A percentile compares a stretch with the other conserved stretches of the same genome.
These are phyloP conservation scores for Cygnus atratus DNA, from an alignment of 2,113 vertebrate species.

Conservation along the genomic window DNA sequence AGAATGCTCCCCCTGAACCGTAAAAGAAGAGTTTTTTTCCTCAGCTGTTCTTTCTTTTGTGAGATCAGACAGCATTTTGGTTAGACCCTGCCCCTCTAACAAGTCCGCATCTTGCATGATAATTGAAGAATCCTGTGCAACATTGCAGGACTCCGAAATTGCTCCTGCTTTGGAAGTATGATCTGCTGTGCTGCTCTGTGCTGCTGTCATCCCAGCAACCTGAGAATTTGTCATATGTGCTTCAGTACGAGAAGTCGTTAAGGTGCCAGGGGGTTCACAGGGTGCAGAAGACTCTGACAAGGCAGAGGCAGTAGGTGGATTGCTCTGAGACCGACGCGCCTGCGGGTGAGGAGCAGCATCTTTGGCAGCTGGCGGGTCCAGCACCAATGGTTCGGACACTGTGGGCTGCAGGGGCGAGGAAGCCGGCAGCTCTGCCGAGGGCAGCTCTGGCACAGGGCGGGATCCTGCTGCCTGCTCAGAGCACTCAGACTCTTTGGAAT, in stretches of 20 bases:
- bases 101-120: conserved; percentile 66
- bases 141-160: conserved; percentile 31
- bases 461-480: conserved; percentile 22
- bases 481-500: conserved; percentile 29
- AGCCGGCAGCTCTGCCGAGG: background rate
- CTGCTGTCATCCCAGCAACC: conserved; percentile 43
- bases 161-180: conserved; percentile 57
- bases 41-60: conserved; percentile 66
- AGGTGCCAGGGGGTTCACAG: background rate
- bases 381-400: conserved; percentile 54
- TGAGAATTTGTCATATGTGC: conserved; percentile 53
- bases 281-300: conserved; percentile 45
- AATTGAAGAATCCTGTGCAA: conserved; percentile 36
- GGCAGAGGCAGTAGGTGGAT: background rate
- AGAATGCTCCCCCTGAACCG: conserved; percentile 57
- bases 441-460: background rate
- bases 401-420: background rate
- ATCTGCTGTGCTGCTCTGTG: conserved; percentile 26
- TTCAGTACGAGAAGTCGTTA: conserved; percentile 18
- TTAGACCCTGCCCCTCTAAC: conserved; percentile 76
- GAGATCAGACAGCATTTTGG: conserved; percentile 75
- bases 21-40: conserved; percentile 68
- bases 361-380: background rate
- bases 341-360: conserved; percentile 43
- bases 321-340: conserved; percentile 37